Evolutionary conservation across 2,888 invertebrate species (phyloP), one percentile per base, ranked within the genome.

Genomic region (Dromius quadrimaculatus): DNA sequence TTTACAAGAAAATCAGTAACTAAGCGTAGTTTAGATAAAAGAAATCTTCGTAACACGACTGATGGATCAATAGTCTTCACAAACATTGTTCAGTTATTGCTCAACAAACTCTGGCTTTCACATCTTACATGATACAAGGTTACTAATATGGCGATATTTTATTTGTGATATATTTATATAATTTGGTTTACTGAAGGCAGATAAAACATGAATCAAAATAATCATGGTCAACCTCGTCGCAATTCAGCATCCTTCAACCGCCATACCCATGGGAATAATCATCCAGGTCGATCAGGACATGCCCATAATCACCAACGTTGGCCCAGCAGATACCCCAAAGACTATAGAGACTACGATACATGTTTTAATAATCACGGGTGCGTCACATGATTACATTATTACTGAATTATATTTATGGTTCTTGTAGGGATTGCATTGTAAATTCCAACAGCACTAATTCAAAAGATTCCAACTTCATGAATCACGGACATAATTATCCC

Each of bases 281-380:
- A 82, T 72, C 76, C 80, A 47, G 80, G 78, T 73, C 77, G 82
- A 57, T 75, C 81, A 71, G 80, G 80, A 73, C 80, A 80, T 74
- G 73, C 79, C 66, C 80, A 81, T 36, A 64, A 71, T 36, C 69
- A 69, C 19, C 57, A 68, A 71, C 77, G 82, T 72, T 83, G 83
- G 83, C 77, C 80, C 71, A 82, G 81, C 75, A 78, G 83, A 71
- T 83, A 81, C 74, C 75, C 79, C 74, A 83, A 83, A 75, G 83
- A 83, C 71, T 83, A 81, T 74, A 79, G 82, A 73, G 83, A 83
- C 72, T 83, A 80, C 75, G 83, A 83, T 72, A 79, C 78, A 74
- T 79, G 77, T 74, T 82, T 82, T 74, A 80, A 77, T 74, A n/a
- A 28, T 54, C 76, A 82, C 76, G 81, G 82, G 83, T 83, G 28